Evolutionary conservation across 2,888 invertebrate species (phyloP), one percentile per base, ranked within the genome.

Genomic region (Pterostichus niger): DNA sequence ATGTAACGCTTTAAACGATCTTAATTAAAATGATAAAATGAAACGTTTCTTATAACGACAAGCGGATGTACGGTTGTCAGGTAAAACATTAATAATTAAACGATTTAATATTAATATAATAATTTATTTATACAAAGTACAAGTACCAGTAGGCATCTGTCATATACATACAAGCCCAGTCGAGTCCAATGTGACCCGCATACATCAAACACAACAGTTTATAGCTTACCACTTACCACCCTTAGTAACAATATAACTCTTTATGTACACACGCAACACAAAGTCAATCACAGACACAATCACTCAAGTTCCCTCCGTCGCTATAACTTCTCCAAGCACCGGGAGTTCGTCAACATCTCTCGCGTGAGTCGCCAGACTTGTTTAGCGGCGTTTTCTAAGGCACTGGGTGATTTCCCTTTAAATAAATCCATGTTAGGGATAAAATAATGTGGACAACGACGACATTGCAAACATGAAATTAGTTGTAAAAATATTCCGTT

Each of bases 381-480:
- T 90, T 97, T 97, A 75, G 98, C 96, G 6, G 97, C 97, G 90
- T 96, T 96, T 91, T 98, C 98, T 87, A 98, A 91, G 1, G 96
- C 95, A 87, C 95, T 95, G 84, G 96, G 95, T 40, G 96, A 96
- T 90, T 97, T 97, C 84, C 97, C 98, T 89, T 97, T 96, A 91
- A 99, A 97, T 85, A 99, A 91, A 90, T 98, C 98, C 87, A 98
- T 93, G 87, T 95, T 96, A 11, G 98, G 98, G 84, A 98, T 92
- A 91, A 98, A 98, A 89, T 98, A 98, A 90, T 98, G 98, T 33
- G 98, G 97, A 90, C 98, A 98, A 80, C 97, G 92, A 71, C 97
- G 94, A 89, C 98, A 98, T 90, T 99, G 98, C 85, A 99, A 93
- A 89, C 98, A 98, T n/a, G 97, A 97, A 87, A 98, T 98, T 87